These are phyloP conservation scores for Camarhynchus parvulus DNA, from an alignment of 2,113 vertebrate genomes.

Conservation along the genomic window DNA sequence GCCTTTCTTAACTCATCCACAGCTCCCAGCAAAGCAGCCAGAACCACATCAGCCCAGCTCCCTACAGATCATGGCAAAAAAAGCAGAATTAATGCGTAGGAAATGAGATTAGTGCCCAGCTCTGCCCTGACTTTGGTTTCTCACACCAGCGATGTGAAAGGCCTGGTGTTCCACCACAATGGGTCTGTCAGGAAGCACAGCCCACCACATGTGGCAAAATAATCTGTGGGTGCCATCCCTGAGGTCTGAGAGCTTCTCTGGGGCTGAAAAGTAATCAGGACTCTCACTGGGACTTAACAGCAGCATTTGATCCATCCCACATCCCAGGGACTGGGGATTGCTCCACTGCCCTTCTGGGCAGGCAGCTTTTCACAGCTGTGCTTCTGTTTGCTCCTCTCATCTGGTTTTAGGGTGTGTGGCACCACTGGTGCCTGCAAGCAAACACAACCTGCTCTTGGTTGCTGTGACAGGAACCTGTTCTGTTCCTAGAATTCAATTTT, in stretches of 20 bases:
- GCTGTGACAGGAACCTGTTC: neutral
- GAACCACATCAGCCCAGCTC: accelerated
- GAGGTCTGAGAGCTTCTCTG: neutral
- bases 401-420: neutral
- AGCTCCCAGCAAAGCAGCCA: neutral
- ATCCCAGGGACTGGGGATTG: neutral
- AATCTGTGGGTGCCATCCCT: neutral
- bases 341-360: neutral
- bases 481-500: neutral
- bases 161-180: neutral
- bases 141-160: neutral
- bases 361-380: neutral
- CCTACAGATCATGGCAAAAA: neutral
- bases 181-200: neutral
- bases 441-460: neutral
- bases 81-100: neutral
- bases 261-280: neutral
- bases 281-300: neutral
- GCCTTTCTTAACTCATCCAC: neutral
- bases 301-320: neutral
- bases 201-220: neutral
- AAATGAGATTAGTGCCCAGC: neutral
- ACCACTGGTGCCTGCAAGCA: neutral
- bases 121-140: neutral
- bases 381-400: neutral